Percentiles rank a stretch among this genome's conserved stretches.
These are phyloP conservation scores for Cosmopolites sordidus DNA, from an alignment of 2,888 invertebrate genomes.

Conservation along the genomic window DNA sequence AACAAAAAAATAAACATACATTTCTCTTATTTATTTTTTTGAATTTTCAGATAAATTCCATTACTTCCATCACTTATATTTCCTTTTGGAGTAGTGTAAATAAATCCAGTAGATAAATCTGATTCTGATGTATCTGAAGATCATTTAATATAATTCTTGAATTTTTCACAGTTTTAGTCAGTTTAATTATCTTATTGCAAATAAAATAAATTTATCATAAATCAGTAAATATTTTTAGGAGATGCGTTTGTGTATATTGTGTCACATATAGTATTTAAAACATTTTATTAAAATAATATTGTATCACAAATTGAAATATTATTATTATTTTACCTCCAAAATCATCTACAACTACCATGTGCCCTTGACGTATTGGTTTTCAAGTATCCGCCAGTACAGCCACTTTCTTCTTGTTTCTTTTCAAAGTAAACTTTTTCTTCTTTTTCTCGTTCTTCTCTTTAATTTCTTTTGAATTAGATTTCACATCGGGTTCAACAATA, in stretches of 20 bases:
- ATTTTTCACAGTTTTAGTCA: slow-evolving; percentile 19
- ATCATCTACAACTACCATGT: too few relatives aligned
- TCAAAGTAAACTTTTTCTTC: slow-evolving; percentile 11
- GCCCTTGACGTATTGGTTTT: neutral
- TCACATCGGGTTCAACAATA: neutral
- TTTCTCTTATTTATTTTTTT: too few relatives aligned
- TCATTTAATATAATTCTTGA: neutral
- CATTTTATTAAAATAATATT: neutral
- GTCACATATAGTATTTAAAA: neutral
- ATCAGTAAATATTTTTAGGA: neutral
- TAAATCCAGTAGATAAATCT: too few relatives aligned
- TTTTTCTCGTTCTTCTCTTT: slow-evolving; percentile 13
- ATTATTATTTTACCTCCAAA: slow-evolving; percentile 6
- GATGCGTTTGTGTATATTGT: neutral
- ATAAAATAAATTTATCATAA: slow-evolving; percentile 9
- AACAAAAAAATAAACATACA: too few relatives aligned
- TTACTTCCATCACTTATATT: too few relatives aligned
- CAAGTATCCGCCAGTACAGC: slow-evolving; percentile 7
- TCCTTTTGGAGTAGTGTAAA: too few relatives aligned
- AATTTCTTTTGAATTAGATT: neutral
- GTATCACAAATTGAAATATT: slow-evolving; percentile 1
- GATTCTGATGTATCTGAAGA: too few relatives aligned
- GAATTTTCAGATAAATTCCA: too few relatives aligned
- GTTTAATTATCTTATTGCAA: too few relatives aligned
- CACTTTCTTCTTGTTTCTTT: slow-evolving; percentile 13